These are phyloP conservation scores for Apostichopus parvimensis DNA, from an alignment of 35 echinoderm and acorn worm species.

Conservation along the genomic window DNA sequence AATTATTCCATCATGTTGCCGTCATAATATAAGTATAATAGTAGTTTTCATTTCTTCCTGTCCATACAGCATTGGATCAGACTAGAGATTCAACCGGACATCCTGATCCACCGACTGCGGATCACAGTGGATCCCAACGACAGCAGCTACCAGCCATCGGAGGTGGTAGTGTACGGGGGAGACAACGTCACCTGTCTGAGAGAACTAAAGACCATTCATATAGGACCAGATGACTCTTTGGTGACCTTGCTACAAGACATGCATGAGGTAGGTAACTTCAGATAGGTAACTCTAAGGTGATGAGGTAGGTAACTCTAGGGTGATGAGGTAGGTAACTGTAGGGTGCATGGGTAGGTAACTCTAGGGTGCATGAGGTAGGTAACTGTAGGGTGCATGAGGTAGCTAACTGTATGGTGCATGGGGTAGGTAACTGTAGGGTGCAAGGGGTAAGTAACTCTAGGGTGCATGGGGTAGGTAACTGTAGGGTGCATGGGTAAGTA, in stretches of 20 bases:
- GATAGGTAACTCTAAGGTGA: too few species aligned
- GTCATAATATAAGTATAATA: not conserved
- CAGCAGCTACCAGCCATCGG: conserved; percentile 95
- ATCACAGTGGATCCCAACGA: conserved; percentile 96
- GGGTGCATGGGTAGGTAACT: too few species aligned
- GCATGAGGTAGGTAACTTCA: conserved; percentile 61
- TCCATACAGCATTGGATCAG: conserved; percentile 86
- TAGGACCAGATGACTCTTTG: conserved; percentile 84
- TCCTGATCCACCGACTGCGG: conserved; percentile 81
- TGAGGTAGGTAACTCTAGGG: too few species aligned
- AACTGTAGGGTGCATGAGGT: too few species aligned
- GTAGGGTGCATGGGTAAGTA: too few species aligned
- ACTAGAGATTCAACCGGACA: conserved; percentile 85
- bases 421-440: too few species aligned
- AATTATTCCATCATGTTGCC: too few species aligned
- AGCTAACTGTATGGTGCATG: too few species aligned
- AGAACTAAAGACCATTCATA: conserved; percentile 83
- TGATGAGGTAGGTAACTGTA: too few species aligned
- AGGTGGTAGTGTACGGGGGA: conserved; percentile 83
- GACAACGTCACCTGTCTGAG: conserved; percentile 58
- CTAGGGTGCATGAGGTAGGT: too few species aligned
- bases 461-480: too few species aligned
- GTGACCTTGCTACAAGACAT: conserved; percentile 89
- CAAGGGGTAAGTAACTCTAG: too few species aligned
- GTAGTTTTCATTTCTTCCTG: not conserved